Evolutionary conservation across 2,113 vertebrate genomes (phyloP), one percentile per base, ranked within the genome.

Genomic region (Melanerpes formicivorus): DNA sequence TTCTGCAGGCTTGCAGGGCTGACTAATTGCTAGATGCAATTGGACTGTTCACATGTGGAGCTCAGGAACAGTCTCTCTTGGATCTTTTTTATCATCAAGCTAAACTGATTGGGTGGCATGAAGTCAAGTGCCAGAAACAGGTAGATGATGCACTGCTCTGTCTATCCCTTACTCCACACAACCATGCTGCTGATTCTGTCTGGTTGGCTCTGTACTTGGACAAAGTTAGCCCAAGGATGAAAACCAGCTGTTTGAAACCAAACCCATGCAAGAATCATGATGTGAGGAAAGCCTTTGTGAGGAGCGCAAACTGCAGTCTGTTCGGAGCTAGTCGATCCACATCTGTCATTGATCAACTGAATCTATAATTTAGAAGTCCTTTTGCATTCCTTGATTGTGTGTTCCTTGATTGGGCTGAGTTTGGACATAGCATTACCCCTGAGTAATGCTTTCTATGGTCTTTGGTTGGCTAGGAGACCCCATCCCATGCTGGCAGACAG

Each of bases 281-380:
- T 90, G 95, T 94, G 93, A 94, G 88, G 95, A 95, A 95, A 95
- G 88, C 76, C 11, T 17, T 93, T 95, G 80, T 72, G 80, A 90
- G 79, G 93, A 94, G 92, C 29, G 26, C 73, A 83, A 82, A 91
- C 82, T 29, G 73, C 80, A 77, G 90, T 78, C 95, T 93, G 75
- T 93, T 78, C 83, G 88, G 90, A 95, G 54, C 72, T 77, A 64
- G 88, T 88, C 0, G 2, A 62, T 93, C 62, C 90, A 96, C 95
- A 96, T 96, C 95, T 96, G 95, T 91, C 78, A 91, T 93, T 95
- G 95, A 96, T 96, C 95, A 96, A 58, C 88, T 48, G 85, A 93
- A 96, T 95, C 93, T 95, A 91, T 95, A 95, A 96, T 95, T 96
- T 96, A 95, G 93, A 95, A 95, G 88, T 94, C 90, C 83, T 96